These are phyloP conservation scores for Myocastor coypus DNA, from an alignment of 2,113 vertebrate species.

Conservation along the genomic window DNA sequence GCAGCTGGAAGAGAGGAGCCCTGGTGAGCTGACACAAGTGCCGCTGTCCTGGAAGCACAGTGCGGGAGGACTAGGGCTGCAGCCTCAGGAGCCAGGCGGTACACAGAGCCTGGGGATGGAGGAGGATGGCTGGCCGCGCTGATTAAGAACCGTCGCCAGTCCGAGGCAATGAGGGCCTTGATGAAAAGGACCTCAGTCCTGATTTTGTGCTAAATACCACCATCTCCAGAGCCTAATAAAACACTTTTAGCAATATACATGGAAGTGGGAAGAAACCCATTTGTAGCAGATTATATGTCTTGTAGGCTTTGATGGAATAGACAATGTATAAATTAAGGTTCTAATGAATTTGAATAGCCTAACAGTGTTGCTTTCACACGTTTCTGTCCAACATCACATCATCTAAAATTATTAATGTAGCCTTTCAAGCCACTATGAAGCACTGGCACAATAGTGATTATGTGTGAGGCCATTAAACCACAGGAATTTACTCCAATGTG, in stretches of 20 bases:
- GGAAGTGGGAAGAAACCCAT: not conserved
- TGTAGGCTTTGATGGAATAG: not conserved
- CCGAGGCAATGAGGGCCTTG: too few species aligned
- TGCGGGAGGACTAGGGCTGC: not conserved
- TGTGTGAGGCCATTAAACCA: not conserved
- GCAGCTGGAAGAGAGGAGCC: too few species aligned
- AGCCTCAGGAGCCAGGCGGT: fast-evolving
- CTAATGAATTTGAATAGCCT: not conserved
- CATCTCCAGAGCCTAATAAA: not conserved
- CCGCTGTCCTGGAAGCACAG: too few species aligned
- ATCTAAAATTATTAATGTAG: not conserved
- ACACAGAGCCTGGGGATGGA: too few species aligned
- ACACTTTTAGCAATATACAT: not conserved
- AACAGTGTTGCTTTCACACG: not conserved
- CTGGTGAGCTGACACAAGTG: fast-evolving
- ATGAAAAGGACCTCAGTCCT: not conserved
- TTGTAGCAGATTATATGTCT: not conserved
- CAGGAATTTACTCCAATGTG: slow-evolving; percentile 6
- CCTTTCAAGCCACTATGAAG: slow-evolving; percentile 10
- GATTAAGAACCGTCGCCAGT: not conserved
- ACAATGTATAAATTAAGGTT: not conserved
- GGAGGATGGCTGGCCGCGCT: not conserved
- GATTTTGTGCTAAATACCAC: not conserved
- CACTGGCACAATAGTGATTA: slow-evolving; percentile 16
- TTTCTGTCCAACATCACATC: not conserved